phyloP scores from a whole-genome alignment of 2,888 invertebrate species.

The Alitta virens region DNA sequence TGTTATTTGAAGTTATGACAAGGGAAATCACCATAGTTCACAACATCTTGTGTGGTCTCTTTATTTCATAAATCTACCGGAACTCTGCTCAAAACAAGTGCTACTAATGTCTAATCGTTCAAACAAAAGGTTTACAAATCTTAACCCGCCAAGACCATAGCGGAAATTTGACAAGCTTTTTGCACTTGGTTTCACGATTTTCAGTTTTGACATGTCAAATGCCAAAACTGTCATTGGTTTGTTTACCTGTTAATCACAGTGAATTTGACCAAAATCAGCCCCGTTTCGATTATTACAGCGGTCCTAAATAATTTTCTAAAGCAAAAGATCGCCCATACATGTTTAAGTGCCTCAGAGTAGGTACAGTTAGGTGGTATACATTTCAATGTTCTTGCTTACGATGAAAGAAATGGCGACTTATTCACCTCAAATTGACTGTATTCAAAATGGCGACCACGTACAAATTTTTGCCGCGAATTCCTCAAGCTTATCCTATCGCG shows the following conservation, averaged over 20 bases:
- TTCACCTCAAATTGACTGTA: slow-evolving; percentile 1
- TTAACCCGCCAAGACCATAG: background rate
- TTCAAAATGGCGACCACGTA: slow-evolving; percentile 17
- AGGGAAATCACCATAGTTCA: background rate
- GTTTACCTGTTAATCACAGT: no score
- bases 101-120: background rate
- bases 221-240: background rate
- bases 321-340: no score
- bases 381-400: slow-evolving; percentile 6
- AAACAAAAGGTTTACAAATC: background rate
- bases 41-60: background rate
- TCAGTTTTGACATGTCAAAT: background rate
- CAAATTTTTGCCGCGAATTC: slow-evolving; percentile 8
- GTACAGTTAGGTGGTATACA: background rate
- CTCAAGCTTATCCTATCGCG: no score
- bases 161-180: background rate
- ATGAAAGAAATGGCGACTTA: slow-evolving; percentile 19
- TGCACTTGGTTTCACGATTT: no score
- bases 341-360: background rate
- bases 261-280: no score
- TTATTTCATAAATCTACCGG: background rate
- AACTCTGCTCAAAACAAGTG: background rate
- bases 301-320: no score
- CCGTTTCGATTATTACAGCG: no score
- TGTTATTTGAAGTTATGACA: no score